Base-by-base conservation (phyloP, 2,113 vertebrate species). In the Coryphaenoides rupestris region DNA sequence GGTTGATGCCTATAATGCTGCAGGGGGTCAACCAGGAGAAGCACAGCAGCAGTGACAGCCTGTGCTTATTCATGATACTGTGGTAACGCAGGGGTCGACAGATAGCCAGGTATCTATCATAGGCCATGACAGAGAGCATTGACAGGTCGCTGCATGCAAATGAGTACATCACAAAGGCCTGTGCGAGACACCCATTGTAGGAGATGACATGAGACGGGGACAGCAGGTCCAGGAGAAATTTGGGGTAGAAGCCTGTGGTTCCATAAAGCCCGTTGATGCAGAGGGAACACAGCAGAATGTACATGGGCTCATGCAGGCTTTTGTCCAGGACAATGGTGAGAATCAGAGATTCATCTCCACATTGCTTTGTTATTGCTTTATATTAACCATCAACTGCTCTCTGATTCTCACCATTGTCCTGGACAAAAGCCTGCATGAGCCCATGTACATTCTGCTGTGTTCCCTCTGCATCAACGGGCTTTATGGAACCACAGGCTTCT, bases 101-200 rank as follows among this genome's bases (percentile, higher is more conserved):
- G 47, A 85, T 85, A 4, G 80, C 80, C 61, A 78, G 23, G 59
- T 81, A 83, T 21, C 78, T 73, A 55, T 85, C 81, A 24, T 67
- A 73, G 0, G 79, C 71, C 79, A 83, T 79, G 2, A 76, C 17
- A 3, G 74, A 26, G n/a, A 78, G 63, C 55, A 74, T 71, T 1
- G 75, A 74, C 3, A 82, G 23, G 28, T 82, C 79, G 52, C 66
- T 47, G 55, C 66, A 61, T 16, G n/a, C 73, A 55, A 63, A 82
- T 0, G 72, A 65, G n/a, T 69, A 55, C 24, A 81, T 4, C 0
- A 81, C 65, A 12, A 70, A 21, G 63, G 5, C 62, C 65, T 85
- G 83, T 10, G 73, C 2, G 6, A 76, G 65, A 16, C 80, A 85
- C 19, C 69, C 74, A 21, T 63, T 47, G 21, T 72, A 71, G 47